Evolutionary conservation across 2,797 vertebrate genomes (phyloP), one percentile per base, ranked within the genome.

Genomic region (Anabas testudineus): DNA sequence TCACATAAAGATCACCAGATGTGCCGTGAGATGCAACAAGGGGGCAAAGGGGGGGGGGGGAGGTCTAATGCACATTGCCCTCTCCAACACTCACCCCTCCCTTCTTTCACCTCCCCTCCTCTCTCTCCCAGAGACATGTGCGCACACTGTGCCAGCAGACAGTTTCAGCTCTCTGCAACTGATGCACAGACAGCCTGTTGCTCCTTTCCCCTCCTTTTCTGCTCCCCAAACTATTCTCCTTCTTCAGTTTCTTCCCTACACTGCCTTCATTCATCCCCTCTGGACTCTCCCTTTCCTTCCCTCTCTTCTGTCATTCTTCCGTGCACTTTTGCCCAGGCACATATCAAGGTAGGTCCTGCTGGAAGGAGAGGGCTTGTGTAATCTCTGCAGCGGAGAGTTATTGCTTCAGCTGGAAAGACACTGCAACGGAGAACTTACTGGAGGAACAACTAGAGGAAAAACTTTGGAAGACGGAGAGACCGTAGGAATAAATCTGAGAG

Each of bases 1-100:
- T 69, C 79, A 19, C 68, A 54, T 65, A 83, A 70, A 81, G 69
- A 82, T 76, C 76, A 74, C 78, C 89, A 91, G 87, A 91, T 87
- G 84, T 91, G 74, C 78, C 59, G 58, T 26, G 59, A 80, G 78
- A 88, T 81, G 74, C 78, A 82, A 39, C 37, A 4, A 48, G 58
- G 41, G 81, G 66, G 64, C 63, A 76, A 74, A 56, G 65, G 86
- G 88, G 88, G 85, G 87, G 87, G 56, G 65, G 86, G 88, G 88
- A 85, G 87, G 87, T 85, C 82, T 86, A 81, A 54, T 75, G 36
- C 74, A 60, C 78, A 42, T 71, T 82, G 74, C 75, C 86, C 83
- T 76, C 62, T 83, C 57, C 42, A 67, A 76, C 14, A 19, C 74
- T 55, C 55, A 53, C 55, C 67, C 80, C 81, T 66, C 86, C 71